Base-by-base conservation (phyloP, 2,888 invertebrate genomes). In the Panorpa germanica region DNA sequence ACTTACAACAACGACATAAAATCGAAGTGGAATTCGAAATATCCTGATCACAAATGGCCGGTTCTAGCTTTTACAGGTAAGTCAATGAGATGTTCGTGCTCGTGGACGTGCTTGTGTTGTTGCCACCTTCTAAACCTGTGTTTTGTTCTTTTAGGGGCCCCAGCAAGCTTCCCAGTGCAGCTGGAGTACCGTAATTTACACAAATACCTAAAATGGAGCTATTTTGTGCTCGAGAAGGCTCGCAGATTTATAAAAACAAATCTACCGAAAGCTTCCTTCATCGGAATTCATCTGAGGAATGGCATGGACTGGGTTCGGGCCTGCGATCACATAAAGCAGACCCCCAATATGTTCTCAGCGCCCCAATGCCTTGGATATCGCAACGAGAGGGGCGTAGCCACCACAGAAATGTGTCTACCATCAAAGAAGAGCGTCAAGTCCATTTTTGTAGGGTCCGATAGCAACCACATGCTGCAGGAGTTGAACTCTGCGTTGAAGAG, bases 361-460 rank as follows among this genome's bases (percentile, higher is more conserved):
- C 81, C 95, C 0, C 96, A 98, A 52, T 98, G 98, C 55, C 61
- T 93, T 13, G 96, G 96, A 1, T 91, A 93, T 48, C 66, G 72
- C 39, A 81, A 82, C 49, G 86, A 95, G 55, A 66, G 72, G 41
- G 91, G 95, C 0, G 62, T 64, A 39, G 63, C 88, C 3, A 86
- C 86, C 2, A 46, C 57, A 13, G 78, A 88, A 30, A 78, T 96
- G 63, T 98, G 98, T 45, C 60, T 80, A 41, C 95, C 95, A 10
- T 60, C 75, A 0, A 69, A 73, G 39, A 63, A 72, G 32, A 65
- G 70, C 2, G 72, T 95, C 36, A 75, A 71, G 41, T 73, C 80
- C 6, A 62, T 98, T 2, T 96, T 83, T 55, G 83, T 98, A 4
- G 86, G 95, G 4, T 88, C 93, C 0, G 96, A 98, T 51, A 71